Conservation (phyloP, 2,113 vertebrate genomes). For the Ictidomys tridecemlineatus region DNA sequence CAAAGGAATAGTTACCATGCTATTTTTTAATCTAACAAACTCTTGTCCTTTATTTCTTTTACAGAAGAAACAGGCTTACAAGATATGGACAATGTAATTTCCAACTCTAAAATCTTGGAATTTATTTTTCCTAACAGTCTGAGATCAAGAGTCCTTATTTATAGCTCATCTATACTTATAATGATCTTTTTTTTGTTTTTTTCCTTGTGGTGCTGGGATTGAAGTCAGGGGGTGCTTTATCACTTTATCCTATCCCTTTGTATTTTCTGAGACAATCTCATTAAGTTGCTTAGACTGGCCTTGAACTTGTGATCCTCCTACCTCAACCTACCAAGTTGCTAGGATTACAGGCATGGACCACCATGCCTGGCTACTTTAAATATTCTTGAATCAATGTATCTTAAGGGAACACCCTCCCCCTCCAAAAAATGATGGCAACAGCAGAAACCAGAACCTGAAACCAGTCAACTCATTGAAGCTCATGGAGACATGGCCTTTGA, state of each 20-base stretch:
- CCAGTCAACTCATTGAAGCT: neutral
- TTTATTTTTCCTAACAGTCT: neutral
- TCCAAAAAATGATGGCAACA: neutral
- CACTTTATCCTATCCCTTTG: too few relatives aligned
- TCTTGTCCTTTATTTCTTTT: neutral
- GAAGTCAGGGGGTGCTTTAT: too few relatives aligned
- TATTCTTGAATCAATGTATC: neutral
- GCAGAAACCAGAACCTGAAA: constrained; percentile 30
- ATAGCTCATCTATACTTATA: neutral
- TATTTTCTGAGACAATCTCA: too few relatives aligned
- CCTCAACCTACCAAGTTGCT: too few relatives aligned
- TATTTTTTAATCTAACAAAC: constrained; percentile 52
- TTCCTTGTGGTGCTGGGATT: too few relatives aligned
- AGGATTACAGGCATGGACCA: too few relatives aligned
- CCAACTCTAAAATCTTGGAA: constrained; percentile 27
- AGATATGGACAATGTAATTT: neutral
- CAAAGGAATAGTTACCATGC: constrained; percentile 29
- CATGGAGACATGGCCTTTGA: neutral
- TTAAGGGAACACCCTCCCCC: neutral
- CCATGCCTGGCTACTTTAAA: too few relatives aligned
- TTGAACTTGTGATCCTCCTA: too few relatives aligned
- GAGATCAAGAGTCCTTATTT: constrained; percentile 20
- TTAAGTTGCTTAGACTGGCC: too few relatives aligned
- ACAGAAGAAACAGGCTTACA: constrained; percentile 17
- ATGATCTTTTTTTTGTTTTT: neutral